Percentiles rank a stretch among this genome's conserved stretches.
phyloP scores from a whole-genome alignment of 2,797 vertebrate genomes.

The Poecile montanus region DNA sequence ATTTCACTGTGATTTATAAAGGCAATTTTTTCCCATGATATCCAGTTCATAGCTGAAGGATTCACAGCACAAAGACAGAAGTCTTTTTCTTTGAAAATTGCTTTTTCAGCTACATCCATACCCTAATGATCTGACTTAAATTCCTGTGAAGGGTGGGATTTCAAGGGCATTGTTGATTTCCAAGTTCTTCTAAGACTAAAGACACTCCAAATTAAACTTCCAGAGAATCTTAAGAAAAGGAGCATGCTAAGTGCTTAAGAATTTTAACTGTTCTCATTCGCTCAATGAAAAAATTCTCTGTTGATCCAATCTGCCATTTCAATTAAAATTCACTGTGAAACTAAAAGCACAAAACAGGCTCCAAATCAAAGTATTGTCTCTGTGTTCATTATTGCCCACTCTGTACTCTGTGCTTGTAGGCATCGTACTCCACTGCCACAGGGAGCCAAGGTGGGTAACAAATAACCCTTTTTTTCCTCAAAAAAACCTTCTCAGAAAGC shows the following conservation, averaged over 20 bases:
- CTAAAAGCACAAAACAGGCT: background rate
- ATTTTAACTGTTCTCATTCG: background rate
- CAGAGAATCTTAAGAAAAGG: background rate
- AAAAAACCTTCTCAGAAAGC: background rate
- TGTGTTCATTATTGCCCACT: background rate
- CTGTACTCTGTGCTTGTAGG: background rate
- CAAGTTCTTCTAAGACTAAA: background rate
- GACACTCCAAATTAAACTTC: background rate
- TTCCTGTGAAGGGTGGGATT: background rate
- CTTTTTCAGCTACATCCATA: background rate
- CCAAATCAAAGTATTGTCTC: background rate
- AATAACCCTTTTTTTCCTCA: background rate
- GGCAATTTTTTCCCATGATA: background rate
- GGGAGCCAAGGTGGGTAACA: background rate
- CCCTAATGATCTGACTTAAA: background rate
- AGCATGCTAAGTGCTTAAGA: background rate
- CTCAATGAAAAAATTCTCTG: background rate
- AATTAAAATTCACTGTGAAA: background rate
- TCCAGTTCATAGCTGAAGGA: background rate
- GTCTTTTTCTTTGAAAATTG: background rate
- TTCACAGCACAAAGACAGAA: background rate
- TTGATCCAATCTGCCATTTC: background rate
- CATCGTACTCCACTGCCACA: rapidly evolving
- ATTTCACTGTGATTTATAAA: background rate
- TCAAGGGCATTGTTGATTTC: background rate